Evolutionary conservation across 2,113 vertebrate species (phyloP).

Genomic region (Microtus oregoni): DNA sequence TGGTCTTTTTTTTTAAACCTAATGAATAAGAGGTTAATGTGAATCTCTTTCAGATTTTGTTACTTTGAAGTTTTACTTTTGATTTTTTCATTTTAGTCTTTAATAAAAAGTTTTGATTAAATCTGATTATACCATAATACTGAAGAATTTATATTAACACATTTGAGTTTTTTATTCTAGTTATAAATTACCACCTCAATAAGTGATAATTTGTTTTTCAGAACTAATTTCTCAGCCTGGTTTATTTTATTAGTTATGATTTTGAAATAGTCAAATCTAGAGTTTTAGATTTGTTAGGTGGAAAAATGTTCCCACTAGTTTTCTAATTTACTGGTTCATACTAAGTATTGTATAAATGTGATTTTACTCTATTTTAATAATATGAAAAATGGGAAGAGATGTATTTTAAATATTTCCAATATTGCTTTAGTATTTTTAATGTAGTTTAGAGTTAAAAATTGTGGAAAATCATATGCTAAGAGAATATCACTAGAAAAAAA

Average conservation of each 20-base stretch:
- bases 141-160: conserved; percentile 25
- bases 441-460: conserved; percentile 28
- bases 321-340: conserved; percentile 6
- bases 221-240: neutral
- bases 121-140: neutral
- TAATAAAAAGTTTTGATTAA: conserved; percentile 7
- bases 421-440: neutral
- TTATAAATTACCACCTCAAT: conserved; percentile 4
- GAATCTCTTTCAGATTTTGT: neutral
- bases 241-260: neutral
- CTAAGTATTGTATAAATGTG: neutral
- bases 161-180: neutral
- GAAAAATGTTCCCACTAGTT: neutral
- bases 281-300: neutral
- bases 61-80: neutral
- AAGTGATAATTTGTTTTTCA: conserved; percentile 45
- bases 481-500: neutral
- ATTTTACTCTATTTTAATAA: neutral
- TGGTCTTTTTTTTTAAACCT: neutral
- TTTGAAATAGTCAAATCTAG: conserved; percentile 13
- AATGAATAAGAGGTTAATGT: neutral
- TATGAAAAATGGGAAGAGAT: neutral
- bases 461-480: conserved; percentile 14
- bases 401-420: conserved; percentile 38
- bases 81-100: neutral